A percentile compares a stretch with the other conserved stretches of the same genome.
Evolutionary conservation across 2,888 invertebrate species (phyloP).

Genomic region (Criorhina ranunculi): DNA sequence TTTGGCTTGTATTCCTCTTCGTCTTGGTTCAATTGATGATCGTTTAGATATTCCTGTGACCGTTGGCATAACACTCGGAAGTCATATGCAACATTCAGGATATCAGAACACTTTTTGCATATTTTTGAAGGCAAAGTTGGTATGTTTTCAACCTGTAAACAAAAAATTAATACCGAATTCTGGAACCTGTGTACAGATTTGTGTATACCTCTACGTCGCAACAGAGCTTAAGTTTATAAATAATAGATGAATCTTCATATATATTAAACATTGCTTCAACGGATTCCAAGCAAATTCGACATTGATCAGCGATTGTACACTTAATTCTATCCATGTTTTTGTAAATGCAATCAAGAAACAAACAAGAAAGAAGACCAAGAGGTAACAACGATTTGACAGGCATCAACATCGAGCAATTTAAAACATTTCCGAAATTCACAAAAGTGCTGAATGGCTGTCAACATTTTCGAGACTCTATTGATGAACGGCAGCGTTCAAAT

Average conservation of each 20-base stretch:
- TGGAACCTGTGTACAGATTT: neutral
- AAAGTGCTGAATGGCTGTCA: too few species aligned
- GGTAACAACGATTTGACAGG: neutral
- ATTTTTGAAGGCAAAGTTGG: constrained; percentile 79
- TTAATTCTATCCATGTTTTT: constrained; percentile 12
- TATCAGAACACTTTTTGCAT: constrained; percentile 80
- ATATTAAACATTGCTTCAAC: constrained; percentile 38
- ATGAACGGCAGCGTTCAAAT: too few species aligned
- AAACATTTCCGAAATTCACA: too few species aligned
- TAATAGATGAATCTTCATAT: constrained; percentile 38
- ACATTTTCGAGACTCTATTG: too few species aligned
- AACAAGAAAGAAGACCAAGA: too few species aligned
- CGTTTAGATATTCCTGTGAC: constrained; percentile 80
- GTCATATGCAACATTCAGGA: constrained; percentile 81
- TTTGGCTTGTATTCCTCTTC: constrained; percentile 20
- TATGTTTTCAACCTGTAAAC: constrained; percentile 53
- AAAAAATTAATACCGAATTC: neutral
- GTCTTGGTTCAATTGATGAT: neutral
- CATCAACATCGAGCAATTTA: too few species aligned
- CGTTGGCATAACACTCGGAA: constrained; percentile 82
- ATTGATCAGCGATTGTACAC: constrained; percentile 25
- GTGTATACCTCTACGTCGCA: constrained; percentile 57
- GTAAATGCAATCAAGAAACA: too few species aligned
- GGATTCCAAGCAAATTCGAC: constrained; percentile 59
- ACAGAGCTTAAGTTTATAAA: constrained; percentile 59